phyloP scores from a whole-genome alignment of 1,140 invertebrate genomes.

The Zaprionus capensis region DNA sequence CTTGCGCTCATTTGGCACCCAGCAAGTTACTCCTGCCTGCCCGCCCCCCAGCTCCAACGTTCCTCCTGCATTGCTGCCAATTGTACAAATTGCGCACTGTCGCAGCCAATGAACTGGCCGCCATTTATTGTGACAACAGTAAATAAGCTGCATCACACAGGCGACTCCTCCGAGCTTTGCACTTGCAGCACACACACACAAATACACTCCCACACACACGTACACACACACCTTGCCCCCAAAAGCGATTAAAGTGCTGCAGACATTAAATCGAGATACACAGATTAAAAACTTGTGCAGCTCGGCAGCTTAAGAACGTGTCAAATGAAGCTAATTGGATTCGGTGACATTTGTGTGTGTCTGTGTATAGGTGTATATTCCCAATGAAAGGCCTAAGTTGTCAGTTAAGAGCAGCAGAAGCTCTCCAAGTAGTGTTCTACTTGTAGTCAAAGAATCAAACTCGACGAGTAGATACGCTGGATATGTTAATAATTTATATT shows the following conservation, averaged over 20 bases:
- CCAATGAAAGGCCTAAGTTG: neutral
- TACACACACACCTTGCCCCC: neutral
- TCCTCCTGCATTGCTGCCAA: slow-evolving; percentile 27
- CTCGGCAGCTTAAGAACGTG: slow-evolving; percentile 4
- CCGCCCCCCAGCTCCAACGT: neutral
- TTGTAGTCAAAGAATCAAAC: neutral
- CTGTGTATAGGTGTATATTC: neutral
- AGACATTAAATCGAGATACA: slow-evolving; percentile 4
- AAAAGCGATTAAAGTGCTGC: slow-evolving; percentile 17
- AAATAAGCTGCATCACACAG: slow-evolving; percentile 41
- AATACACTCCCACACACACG: neutral
- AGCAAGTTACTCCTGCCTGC: slow-evolving; percentile 15
- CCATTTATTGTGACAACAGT: slow-evolving; percentile 48
- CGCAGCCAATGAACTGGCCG: slow-evolving; percentile 56
- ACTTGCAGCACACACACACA: slow-evolving; percentile 30
- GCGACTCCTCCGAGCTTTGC: slow-evolving; percentile 20
- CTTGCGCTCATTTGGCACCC: slow-evolving; percentile 63
- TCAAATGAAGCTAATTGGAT: slow-evolving; percentile 14
- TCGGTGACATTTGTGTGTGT: neutral
- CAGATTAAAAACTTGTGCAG: slow-evolving; percentile 7
- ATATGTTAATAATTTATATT: neutral
- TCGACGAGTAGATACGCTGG: neutral
- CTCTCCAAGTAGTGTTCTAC: neutral
- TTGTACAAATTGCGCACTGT: slow-evolving; percentile 56
- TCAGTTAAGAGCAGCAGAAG: neutral